These are phyloP conservation scores for Elachura formosa DNA, from an alignment of 2,113 vertebrate species.

Conservation along the genomic window DNA sequence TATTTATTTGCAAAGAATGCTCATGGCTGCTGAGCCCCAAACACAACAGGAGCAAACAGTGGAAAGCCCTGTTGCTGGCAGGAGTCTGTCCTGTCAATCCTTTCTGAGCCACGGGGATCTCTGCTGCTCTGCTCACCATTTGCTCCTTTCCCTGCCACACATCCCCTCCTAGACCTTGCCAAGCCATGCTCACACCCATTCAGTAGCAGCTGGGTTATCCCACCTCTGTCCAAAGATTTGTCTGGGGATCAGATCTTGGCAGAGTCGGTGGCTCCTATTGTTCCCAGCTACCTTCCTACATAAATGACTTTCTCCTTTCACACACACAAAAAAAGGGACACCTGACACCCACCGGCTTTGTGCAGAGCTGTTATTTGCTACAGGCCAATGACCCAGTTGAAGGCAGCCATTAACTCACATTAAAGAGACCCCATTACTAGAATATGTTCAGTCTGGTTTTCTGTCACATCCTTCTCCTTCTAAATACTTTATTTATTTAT, in stretches of 20 bases:
- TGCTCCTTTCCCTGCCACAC: neutral
- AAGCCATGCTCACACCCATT: neutral
- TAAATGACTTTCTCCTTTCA: conserved; percentile 37
- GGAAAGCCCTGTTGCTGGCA: neutral
- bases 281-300: neutral
- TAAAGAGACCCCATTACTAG: neutral
- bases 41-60: neutral
- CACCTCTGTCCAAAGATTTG: neutral
- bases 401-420: conserved; percentile 8
- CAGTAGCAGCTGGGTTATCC: neutral
- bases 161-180: neutral
- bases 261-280: neutral
- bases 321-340: neutral
- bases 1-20: neutral
- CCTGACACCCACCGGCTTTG: neutral
- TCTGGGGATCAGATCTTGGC: neutral
- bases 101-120: neutral
- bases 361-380: conserved; percentile 15
- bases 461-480: neutral
- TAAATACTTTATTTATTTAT: neutral
- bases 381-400: neutral
- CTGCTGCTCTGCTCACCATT: neutral
- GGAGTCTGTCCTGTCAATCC: neutral
- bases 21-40: neutral
- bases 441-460: neutral